Percentiles rank a stretch among this genome's conserved stretches.
phyloP scores from a whole-genome alignment of 2,113 vertebrate genomes.

The Cheirogaleus medius region DNA sequence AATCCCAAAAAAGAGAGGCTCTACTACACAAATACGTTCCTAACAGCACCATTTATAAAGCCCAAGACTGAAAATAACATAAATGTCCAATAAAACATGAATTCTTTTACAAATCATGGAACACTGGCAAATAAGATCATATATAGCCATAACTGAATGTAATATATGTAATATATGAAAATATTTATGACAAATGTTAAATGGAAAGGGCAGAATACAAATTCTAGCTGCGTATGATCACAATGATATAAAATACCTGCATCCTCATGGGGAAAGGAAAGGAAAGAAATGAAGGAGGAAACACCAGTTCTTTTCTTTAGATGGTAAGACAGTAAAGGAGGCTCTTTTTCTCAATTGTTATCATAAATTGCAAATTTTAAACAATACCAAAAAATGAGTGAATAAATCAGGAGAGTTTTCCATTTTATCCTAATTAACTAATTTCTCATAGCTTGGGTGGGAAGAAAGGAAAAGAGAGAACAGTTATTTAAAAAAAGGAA shows the following conservation, averaged over 20 bases:
- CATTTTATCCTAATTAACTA: not conserved
- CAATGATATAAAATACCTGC: not conserved
- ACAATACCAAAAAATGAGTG: not conserved
- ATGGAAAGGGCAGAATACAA: not conserved
- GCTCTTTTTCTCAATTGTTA: not conserved
- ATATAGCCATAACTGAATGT: not conserved
- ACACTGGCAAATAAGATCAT: not conserved
- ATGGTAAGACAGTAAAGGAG: not conserved
- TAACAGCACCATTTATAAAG: conserved; percentile 33
- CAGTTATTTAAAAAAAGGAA: conserved; percentile 12
- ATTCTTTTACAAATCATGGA: not conserved
- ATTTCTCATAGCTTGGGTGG: not conserved
- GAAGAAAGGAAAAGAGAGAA: not conserved
- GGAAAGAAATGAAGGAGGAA: not conserved
- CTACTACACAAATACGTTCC: not conserved
- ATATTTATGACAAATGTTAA: not conserved
- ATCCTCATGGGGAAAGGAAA: not conserved
- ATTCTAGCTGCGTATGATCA: not conserved
- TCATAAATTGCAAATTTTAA: conserved; percentile 18
- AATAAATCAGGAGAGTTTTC: not conserved
- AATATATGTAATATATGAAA: not conserved
- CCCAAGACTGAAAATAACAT: not conserved
- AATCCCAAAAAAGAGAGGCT: not conserved
- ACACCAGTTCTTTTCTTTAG: not conserved
- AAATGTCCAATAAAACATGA: not conserved